Evolutionary conservation across 2,888 invertebrate genomes (phyloP), one percentile per base, ranked within the genome.

Genomic region (Xylota sylvarum): DNA sequence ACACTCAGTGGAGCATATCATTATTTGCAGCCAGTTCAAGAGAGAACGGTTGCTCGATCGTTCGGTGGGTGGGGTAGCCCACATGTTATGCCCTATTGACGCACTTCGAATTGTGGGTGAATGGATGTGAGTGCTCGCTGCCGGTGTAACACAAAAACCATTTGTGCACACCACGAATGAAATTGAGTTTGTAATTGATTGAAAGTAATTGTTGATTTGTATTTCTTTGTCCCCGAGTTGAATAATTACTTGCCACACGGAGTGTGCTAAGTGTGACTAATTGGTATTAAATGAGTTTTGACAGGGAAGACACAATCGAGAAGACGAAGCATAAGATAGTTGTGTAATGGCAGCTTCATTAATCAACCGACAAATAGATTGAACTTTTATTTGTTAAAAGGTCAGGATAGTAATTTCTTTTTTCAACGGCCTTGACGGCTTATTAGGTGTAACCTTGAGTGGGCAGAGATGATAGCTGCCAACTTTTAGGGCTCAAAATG

Each of bases 131-230:
- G n/a, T n/a, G n/a, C n/a, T n/a, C n/a, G n/a, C n/a, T 46, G 23
- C 19, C 35, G 48, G 27, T 46, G 67, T 43, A 17, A 56, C 9
- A 19, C 55, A 37, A 55, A 52, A 55, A 14, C 55, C 10, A 37
- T 35, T 72, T 27, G 30, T 19, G 17, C n/a, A n/a, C n/a, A n/a
- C n/a, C 23, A 43, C 52, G 50, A 64, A 70, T 60, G 14, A 46
- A 62, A 79, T 72, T 72, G 62, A 56, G 56, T 64, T 64, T 35
- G 37, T 19, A 72, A 72, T 79, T 79, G 64, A 70, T 79, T 79
- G 62, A 27, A 43, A 64, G n/a, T 72, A 72, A 65, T 62, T 48
- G 64, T 67, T 64, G 27, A 46, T 30, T 37, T 27, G 43, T 60
- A 27, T 60, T 32, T 35, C 35, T 12, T 52, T 74, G 27, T 56